Conservation (phyloP, 1,140 invertebrate genomes). For the Drosophila nannoptera region DNA sequence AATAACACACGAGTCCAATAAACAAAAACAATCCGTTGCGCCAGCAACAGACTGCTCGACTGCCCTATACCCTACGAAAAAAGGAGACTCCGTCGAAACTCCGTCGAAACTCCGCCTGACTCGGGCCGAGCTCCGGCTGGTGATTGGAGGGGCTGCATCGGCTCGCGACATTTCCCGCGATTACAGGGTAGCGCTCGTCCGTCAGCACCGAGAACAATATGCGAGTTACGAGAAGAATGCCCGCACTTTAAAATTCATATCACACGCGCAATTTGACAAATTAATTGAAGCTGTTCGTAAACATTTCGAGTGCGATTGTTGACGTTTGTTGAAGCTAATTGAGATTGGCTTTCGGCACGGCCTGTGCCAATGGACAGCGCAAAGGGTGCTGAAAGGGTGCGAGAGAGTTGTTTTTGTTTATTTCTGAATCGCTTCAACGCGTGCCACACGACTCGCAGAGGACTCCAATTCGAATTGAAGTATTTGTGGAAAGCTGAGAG, state of each 20-base stretch:
- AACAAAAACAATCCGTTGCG: conserved; percentile 11
- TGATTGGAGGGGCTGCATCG: too few species aligned
- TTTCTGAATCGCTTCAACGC: neutral
- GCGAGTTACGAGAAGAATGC: conserved; percentile 16
- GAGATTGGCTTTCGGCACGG: conserved; percentile 5
- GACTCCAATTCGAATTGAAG: too few species aligned
- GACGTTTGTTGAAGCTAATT: conserved; percentile 24
- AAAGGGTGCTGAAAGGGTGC: neutral
- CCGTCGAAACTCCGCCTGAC: too few species aligned
- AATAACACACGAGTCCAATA: conserved; percentile 34
- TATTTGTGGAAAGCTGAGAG: too few species aligned
- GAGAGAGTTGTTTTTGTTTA: neutral
- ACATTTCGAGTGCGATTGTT: conserved; percentile 16
- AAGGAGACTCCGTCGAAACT: too few species aligned
- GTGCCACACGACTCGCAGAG: too few species aligned
- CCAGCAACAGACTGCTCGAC: neutral
- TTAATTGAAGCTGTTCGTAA: conserved; percentile 50
- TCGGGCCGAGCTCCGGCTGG: too few species aligned
- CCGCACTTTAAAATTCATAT: conserved; percentile 42
- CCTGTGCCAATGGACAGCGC: neutral
- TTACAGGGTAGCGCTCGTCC: neutral
- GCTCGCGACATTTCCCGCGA: too few species aligned
- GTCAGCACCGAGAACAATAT: too few species aligned
- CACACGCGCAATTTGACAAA: conserved; percentile 52
- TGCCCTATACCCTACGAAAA: neutral